Percentiles rank a stretch among this genome's conserved stretches.
Evolutionary conservation across 2,797 vertebrate genomes (phyloP).

Genomic region (Sebastes iracundus): DNA sequence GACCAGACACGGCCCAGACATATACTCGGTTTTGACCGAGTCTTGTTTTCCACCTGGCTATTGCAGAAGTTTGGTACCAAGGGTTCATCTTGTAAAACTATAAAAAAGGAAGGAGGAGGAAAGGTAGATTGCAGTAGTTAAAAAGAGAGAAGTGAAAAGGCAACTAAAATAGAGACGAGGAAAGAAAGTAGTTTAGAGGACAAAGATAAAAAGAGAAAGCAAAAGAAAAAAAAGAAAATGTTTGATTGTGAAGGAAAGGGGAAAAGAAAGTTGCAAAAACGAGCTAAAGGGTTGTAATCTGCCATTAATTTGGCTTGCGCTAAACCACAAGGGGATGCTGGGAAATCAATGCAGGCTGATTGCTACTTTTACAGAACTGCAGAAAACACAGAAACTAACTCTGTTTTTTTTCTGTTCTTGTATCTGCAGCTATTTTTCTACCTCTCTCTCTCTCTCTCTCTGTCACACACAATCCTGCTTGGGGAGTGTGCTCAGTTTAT

Average conservation of each 20-base stretch:
- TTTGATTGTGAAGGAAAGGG: slow-evolving; percentile 19
- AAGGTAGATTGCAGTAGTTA: background rate
- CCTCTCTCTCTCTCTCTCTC: background rate
- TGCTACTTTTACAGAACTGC: slow-evolving; percentile 70
- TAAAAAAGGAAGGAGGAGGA: background rate
- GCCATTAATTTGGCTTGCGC: slow-evolving; percentile 70
- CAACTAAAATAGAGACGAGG: background rate
- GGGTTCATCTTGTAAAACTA: background rate
- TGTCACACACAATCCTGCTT: slow-evolving; percentile 13
- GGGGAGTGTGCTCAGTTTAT: slow-evolving; percentile 25
- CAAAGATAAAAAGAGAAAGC: background rate
- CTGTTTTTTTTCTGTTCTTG: slow-evolving; percentile 7
- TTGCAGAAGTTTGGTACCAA: background rate
- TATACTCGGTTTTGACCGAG: too few species aligned
- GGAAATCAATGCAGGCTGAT: slow-evolving; percentile 77
- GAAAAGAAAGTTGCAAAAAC: slow-evolving; percentile 13
- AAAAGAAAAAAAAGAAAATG: background rate
- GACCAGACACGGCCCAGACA: too few species aligned
- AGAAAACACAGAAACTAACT: slow-evolving; percentile 64
- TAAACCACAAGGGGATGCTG: slow-evolving; percentile 66
- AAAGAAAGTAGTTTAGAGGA: background rate
- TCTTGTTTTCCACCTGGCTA: background rate
- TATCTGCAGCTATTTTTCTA: slow-evolving; percentile 47
- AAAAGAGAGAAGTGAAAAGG: background rate
- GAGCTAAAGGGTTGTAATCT: slow-evolving; percentile 62